These are phyloP conservation scores for Holothuria leucospilota DNA, from an alignment of 53 echinoderm and acorn worm genomes.

Conservation along the genomic window DNA sequence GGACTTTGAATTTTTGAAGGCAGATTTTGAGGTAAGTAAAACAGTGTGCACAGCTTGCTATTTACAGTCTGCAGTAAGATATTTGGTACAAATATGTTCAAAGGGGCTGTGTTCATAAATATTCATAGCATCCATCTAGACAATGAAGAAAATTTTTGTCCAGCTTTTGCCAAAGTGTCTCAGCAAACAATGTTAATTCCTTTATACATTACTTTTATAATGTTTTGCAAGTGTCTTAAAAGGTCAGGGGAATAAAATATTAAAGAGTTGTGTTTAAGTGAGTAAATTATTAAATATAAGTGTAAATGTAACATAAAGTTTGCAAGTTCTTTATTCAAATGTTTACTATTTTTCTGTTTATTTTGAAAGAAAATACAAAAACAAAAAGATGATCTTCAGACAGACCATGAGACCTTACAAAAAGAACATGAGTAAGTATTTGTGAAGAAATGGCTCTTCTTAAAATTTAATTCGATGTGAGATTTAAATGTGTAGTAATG, in stretches of 20 bases:
- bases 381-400: constrained; percentile 66
- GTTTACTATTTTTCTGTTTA: background rate
- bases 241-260: too few relatives aligned
- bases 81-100: too few relatives aligned
- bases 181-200: too few relatives aligned
- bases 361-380: constrained; percentile 77
- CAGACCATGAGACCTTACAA: constrained; percentile 79
- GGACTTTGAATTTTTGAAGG: constrained; percentile 86
- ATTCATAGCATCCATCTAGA: too few relatives aligned
- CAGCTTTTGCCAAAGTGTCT: too few relatives aligned
- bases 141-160: too few relatives aligned
- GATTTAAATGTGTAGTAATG: too few relatives aligned
- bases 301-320: background rate
- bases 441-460: background rate
- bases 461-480: too few relatives aligned
- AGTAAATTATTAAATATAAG: background rate
- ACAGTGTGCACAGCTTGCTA: background rate
- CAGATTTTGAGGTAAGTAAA: constrained; percentile 77
- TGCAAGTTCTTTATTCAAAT: background rate
- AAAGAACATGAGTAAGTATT: constrained; percentile 92
- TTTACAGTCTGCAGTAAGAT: background rate
- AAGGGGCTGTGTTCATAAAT: too few relatives aligned
- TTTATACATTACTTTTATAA: too few relatives aligned
- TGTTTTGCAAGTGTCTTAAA: too few relatives aligned
- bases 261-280: too few relatives aligned